Evolutionary conservation across 2,888 invertebrate genomes (phyloP), one percentile per base, ranked within the genome.

Genomic region (Oxycera nigricornis): DNA sequence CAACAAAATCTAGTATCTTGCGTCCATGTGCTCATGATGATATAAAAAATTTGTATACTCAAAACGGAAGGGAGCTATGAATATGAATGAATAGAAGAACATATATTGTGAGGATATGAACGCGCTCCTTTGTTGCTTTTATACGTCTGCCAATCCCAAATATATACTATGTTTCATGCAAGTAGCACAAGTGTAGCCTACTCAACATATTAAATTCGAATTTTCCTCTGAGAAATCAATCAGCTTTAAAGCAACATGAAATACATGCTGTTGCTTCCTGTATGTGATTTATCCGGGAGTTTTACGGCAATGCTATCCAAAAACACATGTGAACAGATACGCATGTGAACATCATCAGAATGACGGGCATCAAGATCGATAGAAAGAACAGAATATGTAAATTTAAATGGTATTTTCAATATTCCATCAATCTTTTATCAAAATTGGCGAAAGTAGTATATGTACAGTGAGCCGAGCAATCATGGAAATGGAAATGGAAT

Each of bases 151-250:
- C 46, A 17, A 46, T 3, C 46, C 14, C 17, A 17, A 2, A 17
- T 46, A 11, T 2, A 3, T 7, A 46, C 46, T 2, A 46, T n/a
- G n/a, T n/a, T n/a, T n/a, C n/a, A n/a, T n/a, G 17, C 3, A 46
- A 11, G 6, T 3, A 46, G 17, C 46, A 46, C 17, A 46, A 57
- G 26, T 31, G 61, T 61, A 61, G 17, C 61, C 31, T 61, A 61
- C 61, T 30, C 17, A 11, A 28, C 14, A 17, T 31, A 61, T 61
- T 17, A 61, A 61, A 61, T 61, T 61, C 61, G 20, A 61, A 61
- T 61, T 61, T 61, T 61, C 61, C 31, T 61, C 31, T 61, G 26
- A 30, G 61, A 61, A 30, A 61, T 61, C 61, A 61, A 61, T 61
- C 61, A 61, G 31, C 61, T 61, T 31, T 7, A 17, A 61, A 14